A percentile compares a stretch with the other conserved stretches of the same genome.
These are phyloP conservation scores for Nibea coibor DNA, from an alignment of 2,113 vertebrate genomes.

Conservation along the genomic window DNA sequence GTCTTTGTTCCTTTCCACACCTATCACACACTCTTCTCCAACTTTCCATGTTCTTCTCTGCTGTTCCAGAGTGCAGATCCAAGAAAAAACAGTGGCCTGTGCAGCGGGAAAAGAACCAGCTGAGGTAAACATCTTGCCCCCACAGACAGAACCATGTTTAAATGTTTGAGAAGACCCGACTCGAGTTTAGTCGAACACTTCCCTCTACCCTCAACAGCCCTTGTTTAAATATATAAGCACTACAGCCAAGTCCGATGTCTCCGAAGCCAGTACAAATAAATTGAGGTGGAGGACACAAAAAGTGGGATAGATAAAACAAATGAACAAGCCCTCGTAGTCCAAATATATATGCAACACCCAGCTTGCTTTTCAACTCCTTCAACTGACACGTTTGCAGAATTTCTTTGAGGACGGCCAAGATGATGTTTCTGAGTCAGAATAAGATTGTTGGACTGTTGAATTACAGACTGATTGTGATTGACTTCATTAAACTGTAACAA, in stretches of 20 bases:
- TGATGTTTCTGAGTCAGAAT: slow-evolving; percentile 30
- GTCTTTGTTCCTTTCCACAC: slow-evolving; percentile 35
- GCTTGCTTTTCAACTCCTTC: slow-evolving; percentile 60
- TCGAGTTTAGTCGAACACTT: slow-evolving; percentile 67
- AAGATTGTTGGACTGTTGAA: background rate
- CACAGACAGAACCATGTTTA: slow-evolving; percentile 56
- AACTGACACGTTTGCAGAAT: slow-evolving; percentile 59
- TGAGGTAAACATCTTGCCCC: slow-evolving; percentile 75
- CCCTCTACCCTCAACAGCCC: slow-evolving; percentile 54
- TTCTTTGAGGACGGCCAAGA: slow-evolving; percentile 36
- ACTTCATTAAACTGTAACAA: slow-evolving; percentile 2
- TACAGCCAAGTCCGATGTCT: slow-evolving; percentile 60
- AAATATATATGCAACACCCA: slow-evolving; percentile 77
- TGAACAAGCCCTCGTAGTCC: slow-evolving; percentile 68
- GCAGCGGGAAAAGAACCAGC: slow-evolving; percentile 46
- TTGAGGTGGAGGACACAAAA: slow-evolving; percentile 60
- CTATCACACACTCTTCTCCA: slow-evolving; percentile 12
- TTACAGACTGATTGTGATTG: slow-evolving; percentile 19
- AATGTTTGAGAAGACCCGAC: slow-evolving; percentile 59
- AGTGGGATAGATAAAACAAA: slow-evolving; percentile 75
- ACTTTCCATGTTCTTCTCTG: slow-evolving; percentile 11
- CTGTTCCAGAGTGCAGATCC: slow-evolving; percentile 22
- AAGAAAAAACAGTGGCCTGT: slow-evolving; percentile 4
- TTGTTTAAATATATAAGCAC: slow-evolving; percentile 70
- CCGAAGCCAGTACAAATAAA: slow-evolving; percentile 73